Evolutionary conservation across 2,888 invertebrate species (phyloP).

Genomic region (Falcaria lacertinaria): DNA sequence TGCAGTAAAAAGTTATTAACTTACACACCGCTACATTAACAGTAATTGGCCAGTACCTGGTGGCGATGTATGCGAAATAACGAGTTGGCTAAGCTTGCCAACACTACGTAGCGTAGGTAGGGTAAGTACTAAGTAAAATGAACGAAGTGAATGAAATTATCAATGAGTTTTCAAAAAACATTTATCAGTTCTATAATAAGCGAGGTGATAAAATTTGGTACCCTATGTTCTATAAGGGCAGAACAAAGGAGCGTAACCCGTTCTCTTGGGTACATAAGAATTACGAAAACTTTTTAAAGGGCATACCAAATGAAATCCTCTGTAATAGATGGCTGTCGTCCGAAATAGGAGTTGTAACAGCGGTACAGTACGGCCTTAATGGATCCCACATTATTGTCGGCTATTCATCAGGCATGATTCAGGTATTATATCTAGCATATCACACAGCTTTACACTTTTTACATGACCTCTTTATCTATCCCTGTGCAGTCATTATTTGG

Average conservation of each 20-base stretch:
- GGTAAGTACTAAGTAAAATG: no score
- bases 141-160: conserved; percentile 30
- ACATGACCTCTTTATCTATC: no score
- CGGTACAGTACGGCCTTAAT: conserved; percentile 59
- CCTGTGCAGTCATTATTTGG: no score
- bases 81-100: no score
- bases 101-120: no score
- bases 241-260: conserved; percentile 20
- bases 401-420: conserved; percentile 72
- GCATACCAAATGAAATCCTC: conserved; percentile 41
- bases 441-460: no score
- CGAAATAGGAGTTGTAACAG: conserved; percentile 53
- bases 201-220: conserved; percentile 44
- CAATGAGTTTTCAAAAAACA: conserved; percentile 30
- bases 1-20: no score
- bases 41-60: no score
- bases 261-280: conserved; percentile 46
- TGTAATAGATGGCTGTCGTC: conserved; percentile 53
- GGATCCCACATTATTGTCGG: conserved; percentile 62
- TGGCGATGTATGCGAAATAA: no score
- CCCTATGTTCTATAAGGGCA: conserved; percentile 47
- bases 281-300: conserved; percentile 39
- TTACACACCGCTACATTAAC: no score
- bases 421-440: conserved; percentile 41
- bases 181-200: conserved; percentile 38